Evolutionary conservation across 2,113 vertebrate genomes (phyloP).

Genomic region (Poeciliopsis occidentalis): DNA sequence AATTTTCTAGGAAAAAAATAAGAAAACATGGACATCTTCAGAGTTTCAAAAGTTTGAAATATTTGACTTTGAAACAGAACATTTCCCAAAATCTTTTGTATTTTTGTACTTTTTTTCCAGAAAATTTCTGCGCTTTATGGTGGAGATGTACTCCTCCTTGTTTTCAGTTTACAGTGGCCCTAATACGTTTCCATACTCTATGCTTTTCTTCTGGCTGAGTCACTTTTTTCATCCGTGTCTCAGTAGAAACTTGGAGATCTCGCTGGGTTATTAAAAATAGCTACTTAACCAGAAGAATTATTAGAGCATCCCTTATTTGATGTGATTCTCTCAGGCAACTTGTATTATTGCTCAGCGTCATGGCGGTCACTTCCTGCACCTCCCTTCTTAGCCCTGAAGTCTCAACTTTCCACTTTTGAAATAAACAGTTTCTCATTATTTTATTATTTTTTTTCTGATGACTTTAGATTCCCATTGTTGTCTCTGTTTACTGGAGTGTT

Average conservation of each 20-base stretch:
- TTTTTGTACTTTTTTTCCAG: no score
- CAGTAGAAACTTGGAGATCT: constrained; percentile 38
- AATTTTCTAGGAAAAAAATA: no score
- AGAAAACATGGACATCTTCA: no score
- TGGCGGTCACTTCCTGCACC: constrained; percentile 43
- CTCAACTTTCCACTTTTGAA: constrained; percentile 20
- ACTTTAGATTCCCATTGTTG: constrained; percentile 36
- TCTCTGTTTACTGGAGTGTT: constrained; percentile 26
- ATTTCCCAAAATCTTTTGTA: no score
- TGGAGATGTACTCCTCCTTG: no score
- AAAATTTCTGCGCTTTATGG: no score
- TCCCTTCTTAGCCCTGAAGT: constrained; percentile 16
- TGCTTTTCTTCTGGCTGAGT: constrained; percentile 42
- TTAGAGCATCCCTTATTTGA: constrained; percentile 74
- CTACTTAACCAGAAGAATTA: constrained; percentile 64
- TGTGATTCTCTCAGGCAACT: constrained; percentile 66
- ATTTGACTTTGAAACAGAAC: no score
- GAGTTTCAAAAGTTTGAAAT: no score
- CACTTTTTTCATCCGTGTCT: constrained; percentile 34
- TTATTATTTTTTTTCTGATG: constrained; percentile 20
- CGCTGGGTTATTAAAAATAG: constrained; percentile 51
- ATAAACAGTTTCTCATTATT: constrained; percentile 31
- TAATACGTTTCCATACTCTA: no score
- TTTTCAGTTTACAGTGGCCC: no score
- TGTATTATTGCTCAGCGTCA: constrained; percentile 62